These are phyloP conservation scores for Unio pictorum DNA, from an alignment of 2,888 invertebrate genomes.

Conservation along the genomic window DNA sequence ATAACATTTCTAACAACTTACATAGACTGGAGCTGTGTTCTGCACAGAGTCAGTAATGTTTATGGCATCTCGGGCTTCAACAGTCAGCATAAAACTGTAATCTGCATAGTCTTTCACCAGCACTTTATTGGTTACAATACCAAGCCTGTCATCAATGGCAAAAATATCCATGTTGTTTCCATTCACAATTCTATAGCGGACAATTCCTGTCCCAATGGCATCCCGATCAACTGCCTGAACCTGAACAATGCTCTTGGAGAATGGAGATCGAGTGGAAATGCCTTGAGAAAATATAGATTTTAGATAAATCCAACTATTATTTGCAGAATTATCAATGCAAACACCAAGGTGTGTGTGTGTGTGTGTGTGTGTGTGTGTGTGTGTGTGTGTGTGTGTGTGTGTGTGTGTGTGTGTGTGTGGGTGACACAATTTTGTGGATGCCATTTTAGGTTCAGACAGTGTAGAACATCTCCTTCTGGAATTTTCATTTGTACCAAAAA, in stretches of 20 bases:
- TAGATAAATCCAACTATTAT: no score
- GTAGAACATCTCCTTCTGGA: no score
- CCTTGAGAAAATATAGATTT: conserved; percentile 43
- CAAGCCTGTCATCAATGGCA: conserved; percentile 41
- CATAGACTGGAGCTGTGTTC: conserved; percentile 30
- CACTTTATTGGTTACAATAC: conserved; percentile 48
- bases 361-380: no score
- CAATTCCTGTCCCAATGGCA: conserved; percentile 22
- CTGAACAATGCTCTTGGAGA: conserved; percentile 58
- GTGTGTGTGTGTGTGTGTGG: no score
- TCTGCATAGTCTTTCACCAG: conserved; percentile 44
- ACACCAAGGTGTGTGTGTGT: no score
- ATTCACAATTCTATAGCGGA: conserved; percentile 26
- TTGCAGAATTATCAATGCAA: no score
- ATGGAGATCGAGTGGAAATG: conserved; percentile 60
- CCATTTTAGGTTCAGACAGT: no score
- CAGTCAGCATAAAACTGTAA: conserved; percentile 33
- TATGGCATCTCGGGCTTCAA: conserved; percentile 39
- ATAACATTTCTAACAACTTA: conserved; percentile 5
- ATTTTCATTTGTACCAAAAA: no score
- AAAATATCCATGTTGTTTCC: conserved; percentile 32
- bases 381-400: no score
- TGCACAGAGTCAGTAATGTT: conserved; percentile 14
- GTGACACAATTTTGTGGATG: no score
- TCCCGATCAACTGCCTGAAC: conserved; percentile 53